Evolutionary conservation across 2,797 vertebrate genomes (phyloP).

Genomic region (Catamblyrhynchus diadema): DNA sequence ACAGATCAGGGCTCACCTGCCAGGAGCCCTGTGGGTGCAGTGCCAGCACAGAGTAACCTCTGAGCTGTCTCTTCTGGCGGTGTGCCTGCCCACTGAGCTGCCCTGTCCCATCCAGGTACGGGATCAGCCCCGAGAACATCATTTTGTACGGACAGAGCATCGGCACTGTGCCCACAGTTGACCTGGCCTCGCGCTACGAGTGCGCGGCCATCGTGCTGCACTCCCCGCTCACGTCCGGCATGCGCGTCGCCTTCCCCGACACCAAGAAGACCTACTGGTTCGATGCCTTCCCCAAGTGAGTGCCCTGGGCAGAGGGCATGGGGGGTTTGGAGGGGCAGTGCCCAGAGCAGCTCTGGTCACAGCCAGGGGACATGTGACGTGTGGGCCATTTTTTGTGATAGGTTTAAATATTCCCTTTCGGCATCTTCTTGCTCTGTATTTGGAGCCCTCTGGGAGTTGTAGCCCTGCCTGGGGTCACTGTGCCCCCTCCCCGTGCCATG

Average conservation of each 20-base stretch:
- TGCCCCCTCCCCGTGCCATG: background rate
- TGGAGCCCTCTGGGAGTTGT: fast-evolving
- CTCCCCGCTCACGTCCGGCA: constrained; percentile 92
- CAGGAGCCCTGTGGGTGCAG: background rate
- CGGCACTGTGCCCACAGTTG: constrained; percentile 92
- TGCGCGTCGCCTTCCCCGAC: constrained; percentile 95
- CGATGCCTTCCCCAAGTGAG: constrained; percentile 95
- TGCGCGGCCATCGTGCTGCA: constrained; percentile 93
- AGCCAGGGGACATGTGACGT: fast-evolving
- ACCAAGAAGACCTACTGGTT: constrained; percentile 98
- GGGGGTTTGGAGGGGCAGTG: background rate
- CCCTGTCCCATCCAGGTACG: constrained; percentile 77
- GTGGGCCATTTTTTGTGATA: fast-evolving
- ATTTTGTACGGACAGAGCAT: constrained; percentile 96
- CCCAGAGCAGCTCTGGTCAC: background rate
- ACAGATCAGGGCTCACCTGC: no score
- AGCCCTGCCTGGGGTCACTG: background rate
- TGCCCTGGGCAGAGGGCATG: background rate
- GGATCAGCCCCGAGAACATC: constrained; percentile 93
- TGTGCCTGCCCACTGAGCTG: background rate
- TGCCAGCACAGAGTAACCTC: background rate
- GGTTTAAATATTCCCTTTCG: background rate
- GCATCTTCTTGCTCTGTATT: background rate
- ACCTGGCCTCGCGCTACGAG: constrained; percentile 93
- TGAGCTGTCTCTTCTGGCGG: fast-evolving